These are phyloP conservation scores for Sebastolobus altivelis DNA, from an alignment of 2,797 vertebrate genomes.

Conservation along the genomic window DNA sequence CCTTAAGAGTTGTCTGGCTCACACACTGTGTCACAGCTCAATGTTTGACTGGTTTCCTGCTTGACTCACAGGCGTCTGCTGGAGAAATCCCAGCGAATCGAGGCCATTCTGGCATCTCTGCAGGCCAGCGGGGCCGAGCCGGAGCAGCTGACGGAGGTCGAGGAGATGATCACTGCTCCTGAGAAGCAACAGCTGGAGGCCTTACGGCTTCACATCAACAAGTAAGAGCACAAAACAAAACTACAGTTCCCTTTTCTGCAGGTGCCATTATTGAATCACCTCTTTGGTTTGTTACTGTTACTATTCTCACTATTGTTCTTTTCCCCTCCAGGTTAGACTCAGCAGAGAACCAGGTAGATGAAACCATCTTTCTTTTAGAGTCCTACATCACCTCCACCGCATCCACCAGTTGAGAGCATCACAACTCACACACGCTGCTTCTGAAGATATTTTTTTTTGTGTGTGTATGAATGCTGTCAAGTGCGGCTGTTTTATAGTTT, in stretches of 20 bases:
- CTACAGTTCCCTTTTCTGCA: not conserved
- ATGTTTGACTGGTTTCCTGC: conserved; percentile 12
- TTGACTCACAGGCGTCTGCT: conserved; percentile 87
- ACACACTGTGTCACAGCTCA: not conserved
- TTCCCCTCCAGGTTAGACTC: conserved; percentile 89
- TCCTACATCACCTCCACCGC: conserved; percentile 85
- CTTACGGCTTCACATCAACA: conserved; percentile 92
- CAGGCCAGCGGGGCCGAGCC: conserved; percentile 92
- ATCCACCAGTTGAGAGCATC: conserved; percentile 60
- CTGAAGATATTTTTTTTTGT: not conserved
- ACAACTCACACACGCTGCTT: not conserved
- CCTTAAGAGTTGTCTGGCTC: not conserved
- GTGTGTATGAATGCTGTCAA: conserved; percentile 15
- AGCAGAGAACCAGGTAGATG: conserved; percentile 97
- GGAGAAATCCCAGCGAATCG: conserved; percentile 96
- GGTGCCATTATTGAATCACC: not conserved
- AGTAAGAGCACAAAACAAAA: conserved; percentile 78
- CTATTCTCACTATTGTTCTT: not conserved
- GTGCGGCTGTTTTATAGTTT: conserved; percentile 53
- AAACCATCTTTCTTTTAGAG: conserved; percentile 93
- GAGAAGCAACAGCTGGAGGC: conserved; percentile 93
- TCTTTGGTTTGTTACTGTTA: not conserved
- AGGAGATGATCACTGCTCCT: conserved; percentile 95
- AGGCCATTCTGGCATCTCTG: conserved; percentile 94
- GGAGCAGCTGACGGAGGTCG: conserved; percentile 92